A percentile compares a stretch with the other conserved stretches of the same genome.
Conservation (phyloP, 2,113 vertebrate genomes). For the Agelaius phoeniceus region DNA sequence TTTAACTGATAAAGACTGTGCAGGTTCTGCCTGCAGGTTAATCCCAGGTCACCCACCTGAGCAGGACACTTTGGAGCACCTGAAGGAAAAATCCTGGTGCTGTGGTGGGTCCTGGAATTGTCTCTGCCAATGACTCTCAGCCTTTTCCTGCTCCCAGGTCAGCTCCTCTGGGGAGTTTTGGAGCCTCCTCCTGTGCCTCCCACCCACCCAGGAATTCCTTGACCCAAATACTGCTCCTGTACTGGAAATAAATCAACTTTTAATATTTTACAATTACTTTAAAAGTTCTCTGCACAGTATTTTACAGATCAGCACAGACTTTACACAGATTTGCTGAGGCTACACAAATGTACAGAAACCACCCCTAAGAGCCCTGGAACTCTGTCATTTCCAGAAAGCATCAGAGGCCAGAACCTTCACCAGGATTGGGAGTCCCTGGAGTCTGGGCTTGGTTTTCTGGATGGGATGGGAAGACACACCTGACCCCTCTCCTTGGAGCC, state of each 20-base stretch:
- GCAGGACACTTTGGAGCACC: not conserved
- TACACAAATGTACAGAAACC: not conserved
- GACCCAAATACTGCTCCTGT: too few relatives aligned
- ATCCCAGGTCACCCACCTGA: not conserved
- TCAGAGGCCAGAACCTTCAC: not conserved
- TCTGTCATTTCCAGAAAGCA: not conserved
- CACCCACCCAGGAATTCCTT: too few relatives aligned
- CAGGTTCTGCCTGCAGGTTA: not conserved
- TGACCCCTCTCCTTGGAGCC: fast-evolving
- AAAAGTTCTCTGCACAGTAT: conserved; percentile 24
- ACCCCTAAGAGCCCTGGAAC: not conserved
- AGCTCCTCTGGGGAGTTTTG: fast-evolving
- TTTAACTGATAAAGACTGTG: not conserved
- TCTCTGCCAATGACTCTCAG: not conserved
- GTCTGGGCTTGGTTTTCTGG: not conserved
- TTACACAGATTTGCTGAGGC: not conserved
- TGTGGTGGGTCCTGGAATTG: not conserved
- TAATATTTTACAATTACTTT: too few relatives aligned
- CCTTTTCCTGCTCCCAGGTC: not conserved
- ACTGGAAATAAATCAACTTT: too few relatives aligned
- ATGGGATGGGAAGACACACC: not conserved
- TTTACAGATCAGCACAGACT: conserved; percentile 29
- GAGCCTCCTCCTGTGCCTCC: not conserved
- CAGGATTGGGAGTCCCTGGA: not conserved
- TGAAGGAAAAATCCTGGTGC: fast-evolving